Percentiles rank a stretch among this genome's conserved stretches.
phyloP scores from a whole-genome alignment of 2,113 vertebrate genomes.

The Motacilla tschutschensis region DNA sequence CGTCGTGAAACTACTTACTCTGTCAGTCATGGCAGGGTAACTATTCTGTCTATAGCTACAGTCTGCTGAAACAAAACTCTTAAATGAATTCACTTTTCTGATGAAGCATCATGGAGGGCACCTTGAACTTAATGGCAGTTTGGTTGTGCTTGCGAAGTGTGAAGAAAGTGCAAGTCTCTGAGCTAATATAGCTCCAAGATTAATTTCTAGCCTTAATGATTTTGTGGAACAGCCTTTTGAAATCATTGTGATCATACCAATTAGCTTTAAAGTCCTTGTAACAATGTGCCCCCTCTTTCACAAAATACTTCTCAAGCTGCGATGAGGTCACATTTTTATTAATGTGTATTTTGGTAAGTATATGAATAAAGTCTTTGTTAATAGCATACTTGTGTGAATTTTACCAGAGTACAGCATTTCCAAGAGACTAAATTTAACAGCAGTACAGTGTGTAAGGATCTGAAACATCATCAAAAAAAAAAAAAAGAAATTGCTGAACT shows the following conservation, averaged over 20 bases:
- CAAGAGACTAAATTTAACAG: slow-evolving; percentile 30
- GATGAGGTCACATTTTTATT: slow-evolving; percentile 30
- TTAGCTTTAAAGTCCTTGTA: slow-evolving; percentile 45
- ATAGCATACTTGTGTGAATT: slow-evolving; percentile 37
- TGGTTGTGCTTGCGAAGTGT: slow-evolving; percentile 60
- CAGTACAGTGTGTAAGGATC: slow-evolving; percentile 1
- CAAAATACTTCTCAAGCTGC: not conserved
- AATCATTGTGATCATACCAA: slow-evolving; percentile 59
- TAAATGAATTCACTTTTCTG: slow-evolving; percentile 34
- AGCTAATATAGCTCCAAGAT: slow-evolving; percentile 65
- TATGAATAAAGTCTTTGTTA: slow-evolving; percentile 39
- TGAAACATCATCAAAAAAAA: not conserved
- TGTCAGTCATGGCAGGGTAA: not conserved
- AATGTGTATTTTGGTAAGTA: slow-evolving; percentile 37
- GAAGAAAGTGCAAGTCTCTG: slow-evolving; percentile 63
- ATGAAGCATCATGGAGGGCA: slow-evolving; percentile 51
- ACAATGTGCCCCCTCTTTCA: slow-evolving; percentile 1
- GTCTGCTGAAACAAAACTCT: slow-evolving; percentile 1
- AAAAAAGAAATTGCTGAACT: not conserved
- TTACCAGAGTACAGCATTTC: slow-evolving; percentile 25
- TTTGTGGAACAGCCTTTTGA: slow-evolving; percentile 57
- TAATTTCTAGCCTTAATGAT: slow-evolving; percentile 65
- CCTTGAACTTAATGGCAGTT: slow-evolving; percentile 61
- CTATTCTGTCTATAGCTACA: not conserved
- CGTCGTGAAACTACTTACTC: not conserved